Evolutionary conservation across 1,140 invertebrate species (phyloP).

Genomic region (Ridgeia piscesae): DNA sequence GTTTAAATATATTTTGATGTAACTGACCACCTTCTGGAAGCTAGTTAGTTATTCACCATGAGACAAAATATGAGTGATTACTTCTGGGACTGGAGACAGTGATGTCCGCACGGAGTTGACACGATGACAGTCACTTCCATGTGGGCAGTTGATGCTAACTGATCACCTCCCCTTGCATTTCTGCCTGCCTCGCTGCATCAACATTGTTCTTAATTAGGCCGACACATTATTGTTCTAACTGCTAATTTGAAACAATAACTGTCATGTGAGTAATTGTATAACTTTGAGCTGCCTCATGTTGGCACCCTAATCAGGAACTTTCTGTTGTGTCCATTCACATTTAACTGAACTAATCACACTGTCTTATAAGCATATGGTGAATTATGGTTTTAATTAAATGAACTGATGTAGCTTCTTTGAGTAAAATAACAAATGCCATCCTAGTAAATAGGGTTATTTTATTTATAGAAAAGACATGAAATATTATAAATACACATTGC

Average conservation of each 20-base stretch:
- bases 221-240: background rate
- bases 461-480: background rate
- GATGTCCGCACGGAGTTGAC: background rate
- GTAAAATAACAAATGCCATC: background rate
- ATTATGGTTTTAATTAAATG: too few relatives aligned
- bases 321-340: background rate
- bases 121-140: background rate
- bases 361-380: too few relatives aligned
- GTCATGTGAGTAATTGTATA: background rate
- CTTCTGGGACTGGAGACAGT: background rate
- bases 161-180: background rate
- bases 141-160: background rate
- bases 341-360: background rate
- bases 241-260: background rate
- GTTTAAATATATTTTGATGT: background rate
- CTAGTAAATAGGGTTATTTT: background rate
- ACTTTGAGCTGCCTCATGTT: background rate
- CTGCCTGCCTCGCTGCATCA: background rate
- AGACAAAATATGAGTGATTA: slow-evolving; percentile 1
- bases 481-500: background rate
- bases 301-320: background rate
- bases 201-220: background rate
- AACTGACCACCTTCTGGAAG: background rate
- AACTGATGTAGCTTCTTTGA: background rate
- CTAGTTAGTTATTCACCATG: background rate